A percentile compares a stretch with the other conserved stretches of the same genome.
Evolutionary conservation across 2,888 invertebrate species (phyloP).

Genomic region (Ormyrus thymus): DNA sequence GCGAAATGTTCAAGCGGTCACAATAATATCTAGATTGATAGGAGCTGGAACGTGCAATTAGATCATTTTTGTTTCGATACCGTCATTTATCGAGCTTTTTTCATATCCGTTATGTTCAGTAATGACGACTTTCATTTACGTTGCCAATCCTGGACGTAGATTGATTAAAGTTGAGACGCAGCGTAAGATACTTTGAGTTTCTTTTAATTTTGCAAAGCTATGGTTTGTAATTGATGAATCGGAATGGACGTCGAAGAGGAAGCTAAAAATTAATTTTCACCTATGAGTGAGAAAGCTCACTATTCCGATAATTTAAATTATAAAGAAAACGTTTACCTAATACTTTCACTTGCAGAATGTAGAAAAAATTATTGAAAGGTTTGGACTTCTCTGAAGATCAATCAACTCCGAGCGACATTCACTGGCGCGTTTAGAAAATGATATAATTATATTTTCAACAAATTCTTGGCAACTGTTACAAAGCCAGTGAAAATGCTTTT

Average conservation of each 20-base stretch:
- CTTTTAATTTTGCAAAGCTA: background rate
- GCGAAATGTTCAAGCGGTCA: no score
- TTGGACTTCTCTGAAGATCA: no score
- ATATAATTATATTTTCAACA: no score
- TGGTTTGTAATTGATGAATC: slow-evolving; percentile 13
- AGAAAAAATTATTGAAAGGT: no score
- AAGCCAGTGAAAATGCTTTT: no score
- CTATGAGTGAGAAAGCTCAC: background rate
- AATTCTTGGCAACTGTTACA: no score
- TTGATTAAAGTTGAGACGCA: background rate
- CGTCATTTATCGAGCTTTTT: no score
- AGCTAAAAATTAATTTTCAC: slow-evolving; percentile 5
- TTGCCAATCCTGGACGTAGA: background rate
- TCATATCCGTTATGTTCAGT: background rate
- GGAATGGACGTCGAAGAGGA: background rate
- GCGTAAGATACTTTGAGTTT: background rate
- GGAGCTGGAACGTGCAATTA: no score
- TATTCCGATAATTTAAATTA: background rate
- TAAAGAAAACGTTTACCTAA: background rate
- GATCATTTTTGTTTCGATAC: background rate
- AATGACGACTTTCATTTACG: slow-evolving; percentile 17
- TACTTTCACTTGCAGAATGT: no score
- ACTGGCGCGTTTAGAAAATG: no score
- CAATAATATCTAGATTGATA: no score
- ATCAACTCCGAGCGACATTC: no score